These are phyloP conservation scores for Mesorhabditis spiculigera DNA, from an alignment of 2,888 invertebrate genomes.

Conservation along the genomic window DNA sequence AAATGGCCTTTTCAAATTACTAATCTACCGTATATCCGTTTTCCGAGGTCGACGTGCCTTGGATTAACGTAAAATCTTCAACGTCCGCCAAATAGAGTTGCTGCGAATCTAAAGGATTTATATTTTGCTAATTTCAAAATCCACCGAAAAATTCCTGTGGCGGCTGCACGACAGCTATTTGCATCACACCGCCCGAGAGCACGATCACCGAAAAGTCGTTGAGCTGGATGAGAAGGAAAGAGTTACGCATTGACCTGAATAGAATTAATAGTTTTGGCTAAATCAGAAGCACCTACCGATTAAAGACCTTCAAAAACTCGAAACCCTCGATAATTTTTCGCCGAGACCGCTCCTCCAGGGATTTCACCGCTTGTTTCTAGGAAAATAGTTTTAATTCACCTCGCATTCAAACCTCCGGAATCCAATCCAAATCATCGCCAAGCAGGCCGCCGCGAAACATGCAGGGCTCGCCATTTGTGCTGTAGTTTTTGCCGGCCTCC, in stretches of 20 bases:
- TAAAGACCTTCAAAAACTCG: neutral
- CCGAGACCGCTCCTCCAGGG: neutral
- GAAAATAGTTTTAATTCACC: neutral
- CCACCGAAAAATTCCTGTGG: slow-evolving; percentile 3
- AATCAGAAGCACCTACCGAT: no score
- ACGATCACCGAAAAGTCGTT: neutral
- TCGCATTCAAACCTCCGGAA: neutral
- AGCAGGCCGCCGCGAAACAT: neutral
- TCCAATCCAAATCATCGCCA: slow-evolving; percentile 4
- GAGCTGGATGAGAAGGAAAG: neutral
- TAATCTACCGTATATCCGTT: neutral
- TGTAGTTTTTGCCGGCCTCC: neutral
- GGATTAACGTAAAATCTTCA: neutral
- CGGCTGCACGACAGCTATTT: neutral
- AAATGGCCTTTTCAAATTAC: neutral
- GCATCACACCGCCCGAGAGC: neutral
- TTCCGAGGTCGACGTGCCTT: neutral
- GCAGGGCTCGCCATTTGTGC: no score
- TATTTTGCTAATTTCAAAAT: neutral
- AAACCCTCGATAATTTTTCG: neutral
- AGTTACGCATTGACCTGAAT: neutral
- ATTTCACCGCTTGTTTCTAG: neutral
- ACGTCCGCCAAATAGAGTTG: neutral
- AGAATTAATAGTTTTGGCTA: neutral
- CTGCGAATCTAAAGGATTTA: neutral